phyloP scores from a whole-genome alignment of 2,888 invertebrate species.

The Busseola fusca region DNA sequence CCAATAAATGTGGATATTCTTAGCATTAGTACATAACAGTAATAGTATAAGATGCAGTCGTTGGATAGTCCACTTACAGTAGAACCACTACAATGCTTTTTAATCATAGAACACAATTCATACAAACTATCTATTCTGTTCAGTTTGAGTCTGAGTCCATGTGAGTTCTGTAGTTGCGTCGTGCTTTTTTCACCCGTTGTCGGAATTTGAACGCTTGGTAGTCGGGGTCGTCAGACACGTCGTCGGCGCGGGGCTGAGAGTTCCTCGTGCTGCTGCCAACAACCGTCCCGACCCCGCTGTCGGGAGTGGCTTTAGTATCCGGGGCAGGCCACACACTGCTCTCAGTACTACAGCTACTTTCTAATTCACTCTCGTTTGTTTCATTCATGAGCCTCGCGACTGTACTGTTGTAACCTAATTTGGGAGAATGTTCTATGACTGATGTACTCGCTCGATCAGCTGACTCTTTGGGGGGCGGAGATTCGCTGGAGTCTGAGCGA shows the following conservation, averaged over 20 bases:
- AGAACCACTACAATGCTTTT: constrained; percentile 44
- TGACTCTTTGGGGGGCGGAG: constrained; percentile 77
- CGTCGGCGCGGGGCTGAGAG: constrained; percentile 69
- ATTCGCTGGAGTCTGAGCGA: constrained; percentile 82
- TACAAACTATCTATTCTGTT: constrained; percentile 70
- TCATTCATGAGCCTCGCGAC: constrained; percentile 85
- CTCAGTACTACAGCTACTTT: constrained; percentile 85
- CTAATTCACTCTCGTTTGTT: constrained; percentile 86
- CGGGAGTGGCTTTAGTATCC: constrained; percentile 73
- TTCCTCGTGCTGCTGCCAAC: constrained; percentile 78
- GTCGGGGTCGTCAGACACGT: constrained; percentile 84
- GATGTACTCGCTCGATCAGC: constrained; percentile 70
- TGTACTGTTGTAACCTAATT: constrained; percentile 75
- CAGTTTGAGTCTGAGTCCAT: constrained; percentile 91
- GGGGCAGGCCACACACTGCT: constrained; percentile 75
- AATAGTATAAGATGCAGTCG: constrained; percentile 51
- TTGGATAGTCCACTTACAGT: constrained; percentile 55
- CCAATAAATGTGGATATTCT: constrained; percentile 38
- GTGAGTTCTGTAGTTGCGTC: constrained; percentile 90
- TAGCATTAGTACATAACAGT: constrained; percentile 34
- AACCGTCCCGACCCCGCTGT: constrained; percentile 81
- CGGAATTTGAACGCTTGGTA: constrained; percentile 87
- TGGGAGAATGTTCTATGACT: constrained; percentile 70
- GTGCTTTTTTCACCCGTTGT: constrained; percentile 90
- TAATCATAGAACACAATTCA: constrained; percentile 63